Percentiles rank a stretch among this genome's conserved stretches.
Evolutionary conservation across 2,888 invertebrate genomes (phyloP).

Genomic region (Aricia artaxerxes): DNA sequence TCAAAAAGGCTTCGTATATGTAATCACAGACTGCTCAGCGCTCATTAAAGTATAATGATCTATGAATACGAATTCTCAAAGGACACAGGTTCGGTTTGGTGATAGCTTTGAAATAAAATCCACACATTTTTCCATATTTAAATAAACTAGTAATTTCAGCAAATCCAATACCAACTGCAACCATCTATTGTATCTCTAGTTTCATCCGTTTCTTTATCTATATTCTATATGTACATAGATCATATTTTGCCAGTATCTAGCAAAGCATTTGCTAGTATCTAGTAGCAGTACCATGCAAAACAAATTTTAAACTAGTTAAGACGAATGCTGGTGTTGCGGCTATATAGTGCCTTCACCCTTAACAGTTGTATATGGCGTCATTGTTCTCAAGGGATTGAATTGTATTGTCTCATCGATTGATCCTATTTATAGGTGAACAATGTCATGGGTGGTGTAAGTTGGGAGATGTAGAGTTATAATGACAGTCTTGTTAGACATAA

Average conservation of each 20-base stretch:
- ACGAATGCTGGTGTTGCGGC: not conserved
- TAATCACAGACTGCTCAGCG: not conserved
- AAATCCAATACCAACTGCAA: not conserved
- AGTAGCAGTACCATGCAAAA: slow-evolving; percentile 9
- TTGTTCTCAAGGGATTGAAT: slow-evolving; percentile 67
- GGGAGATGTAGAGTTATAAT: slow-evolving; percentile 2
- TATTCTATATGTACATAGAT: not conserved
- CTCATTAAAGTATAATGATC: not conserved
- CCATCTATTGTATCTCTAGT: not conserved
- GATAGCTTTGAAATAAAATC: not conserved
- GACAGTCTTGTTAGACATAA: not conserved
- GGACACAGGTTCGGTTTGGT: not conserved
- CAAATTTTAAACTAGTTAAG: slow-evolving; percentile 23
- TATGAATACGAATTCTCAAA: not conserved
- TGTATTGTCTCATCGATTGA: slow-evolving; percentile 73
- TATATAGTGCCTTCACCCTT: slow-evolving; percentile 33
- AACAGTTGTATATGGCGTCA: slow-evolving; percentile 49
- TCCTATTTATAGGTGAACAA: slow-evolving; percentile 69
- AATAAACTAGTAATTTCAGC: not conserved
- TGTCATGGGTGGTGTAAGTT: slow-evolving; percentile 46
- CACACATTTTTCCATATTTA: not conserved
- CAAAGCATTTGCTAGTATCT: not conserved
- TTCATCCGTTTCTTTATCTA: not conserved
- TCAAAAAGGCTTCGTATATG: slow-evolving; percentile 3
- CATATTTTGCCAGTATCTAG: not conserved